Evolutionary conservation across 2,113 vertebrate genomes (phyloP), one percentile per base, ranked within the genome.

Genomic region (Tonatia bakeri): DNA sequence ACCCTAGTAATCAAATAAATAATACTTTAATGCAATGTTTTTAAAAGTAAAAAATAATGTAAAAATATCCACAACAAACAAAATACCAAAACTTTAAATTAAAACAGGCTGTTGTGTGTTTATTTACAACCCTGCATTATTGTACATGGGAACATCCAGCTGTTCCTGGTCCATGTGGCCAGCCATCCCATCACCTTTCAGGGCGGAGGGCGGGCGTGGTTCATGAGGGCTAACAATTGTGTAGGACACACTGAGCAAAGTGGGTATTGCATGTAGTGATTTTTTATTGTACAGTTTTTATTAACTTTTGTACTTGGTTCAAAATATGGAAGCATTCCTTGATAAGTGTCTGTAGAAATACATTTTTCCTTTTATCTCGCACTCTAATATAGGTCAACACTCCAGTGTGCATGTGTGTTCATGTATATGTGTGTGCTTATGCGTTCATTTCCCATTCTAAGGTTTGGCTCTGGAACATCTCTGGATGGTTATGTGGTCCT

Each of bases 141-240:
- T 40, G 12, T n/a, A 28, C 33, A 28, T 36, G 13, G 36, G 33
- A 14, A 3, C 0, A 65, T 24, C 9, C 24, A 38, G 5, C n/a
- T 22, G 7, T 43, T 33, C n/a, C 52, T 56, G 67, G 59, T 77
- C 31, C 4, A 0, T 16, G 19, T 56, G 69, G 16, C 45, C 0
- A 0, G 28, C 14, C 47, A 2, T 47, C 73, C 36, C 1, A 1
- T 36, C 19, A 9, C 5, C 20, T 0, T 2, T n/a, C 4, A 15
- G 26, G n/a, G 31, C 5, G 4, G 52, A 54, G 52, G 52, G 17
- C 5, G 16, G 52, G n/a, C 8, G 2, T 61, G 20, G 36, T 15
- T 88, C 20, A 1, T 40, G 26, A 73, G 38, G 5, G 45, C n/a
- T 45, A 36, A 70, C 24, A 1, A 2, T 67, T 75, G 22, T 38